Base-by-base conservation (phyloP, 2,888 invertebrate species). In the Mayetiola destructor region DNA sequence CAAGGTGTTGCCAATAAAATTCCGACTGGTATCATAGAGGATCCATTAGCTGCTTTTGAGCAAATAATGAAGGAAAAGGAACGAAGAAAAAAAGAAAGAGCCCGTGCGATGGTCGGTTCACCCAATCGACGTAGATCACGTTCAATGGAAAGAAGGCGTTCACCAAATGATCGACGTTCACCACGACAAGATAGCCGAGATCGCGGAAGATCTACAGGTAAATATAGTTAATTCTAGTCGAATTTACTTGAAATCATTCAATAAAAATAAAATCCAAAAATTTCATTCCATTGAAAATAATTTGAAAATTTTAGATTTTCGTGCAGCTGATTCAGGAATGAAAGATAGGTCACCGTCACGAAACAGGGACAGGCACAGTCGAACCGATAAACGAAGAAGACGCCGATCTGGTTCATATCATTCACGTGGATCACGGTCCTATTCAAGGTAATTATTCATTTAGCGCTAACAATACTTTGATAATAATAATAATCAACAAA, bases 21-120 rank as follows among this genome's bases (percentile, higher is more conserved):
- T 52, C 71, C 71, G 14, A 65, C 68, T 20, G 71, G 71, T 63
- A 79, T 81, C 59, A 85, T 85, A 62, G 88, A 88, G 66, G 90
- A 91, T 73, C 88, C 90, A 3, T 72, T 90, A 64, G 88, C 88
- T 69, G 88, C 88, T 56, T 91, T 91, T 70, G 85, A 90, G 70
- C 78, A 88, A 62, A 85, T 90, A 77, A 78, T 91, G 66, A 78
- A 86, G 61, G 89, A 90, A 70, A 90, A 90, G 70, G 79, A 83
- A 57, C 76, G 83, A 59, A 68, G 75, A 48, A 73, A 76, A 61
- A 73, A 72, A 53, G 73, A 76, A 59, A 70, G 73, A 29, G 68
- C 75, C 56, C 10, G 6, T 16, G 18, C 39, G 3, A 32, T 12
- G 5, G 20, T 42, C 1, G 61, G 74, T 75, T 59, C 73, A 75